Evolutionary conservation across 2,888 invertebrate species (phyloP), one percentile per base, ranked within the genome.

Genomic region (Galerucella pusilla): DNA sequence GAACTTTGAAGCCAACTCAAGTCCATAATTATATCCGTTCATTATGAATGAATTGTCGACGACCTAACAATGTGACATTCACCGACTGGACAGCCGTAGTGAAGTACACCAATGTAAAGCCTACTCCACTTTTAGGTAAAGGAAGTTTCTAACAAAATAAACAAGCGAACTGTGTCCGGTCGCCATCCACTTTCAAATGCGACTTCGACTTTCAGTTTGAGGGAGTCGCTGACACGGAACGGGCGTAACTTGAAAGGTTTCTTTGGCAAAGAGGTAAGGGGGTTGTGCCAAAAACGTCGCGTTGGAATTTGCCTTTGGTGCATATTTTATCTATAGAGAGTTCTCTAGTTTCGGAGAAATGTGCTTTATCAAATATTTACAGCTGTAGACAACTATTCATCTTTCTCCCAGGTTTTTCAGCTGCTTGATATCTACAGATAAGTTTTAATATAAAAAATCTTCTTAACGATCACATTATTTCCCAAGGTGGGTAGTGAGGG

Each of bases 141-240:
- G 66, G 68, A 67, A 71, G 61, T 71, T 75, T 67, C 63, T 20
- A 64, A 71, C 71, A 49, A 71, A 75, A 75, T 75, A 75, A 71
- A 75, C 75, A 71, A 71, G 67, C 49, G 35, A 75, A 67, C 60
- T 63, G 20, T 28, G 66, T 59, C 46, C 71, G 61, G 74, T 68
- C 68, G 46, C 66, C 45, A 35, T 67, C 28, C 35, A 61, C 52
- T 61, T 46, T 71, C 71, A 71, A 75, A 75, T 63, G 67, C 71
- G 67, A 60, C 60, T 70, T 68, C 25, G 52, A 64, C 68, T 71
- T 71, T 64, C 49, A 54, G 65, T 57, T 20, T 54, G 68, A 60
- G 57, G 70, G 66, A 70, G 57, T 71, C 61, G 71, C 45, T 60
- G 71, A 75, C 75, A 57, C 49, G 71, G 57, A 75, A 75, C 75